phyloP scores from a whole-genome alignment of 2,113 vertebrate genomes.

The Steatornis caripensis region DNA sequence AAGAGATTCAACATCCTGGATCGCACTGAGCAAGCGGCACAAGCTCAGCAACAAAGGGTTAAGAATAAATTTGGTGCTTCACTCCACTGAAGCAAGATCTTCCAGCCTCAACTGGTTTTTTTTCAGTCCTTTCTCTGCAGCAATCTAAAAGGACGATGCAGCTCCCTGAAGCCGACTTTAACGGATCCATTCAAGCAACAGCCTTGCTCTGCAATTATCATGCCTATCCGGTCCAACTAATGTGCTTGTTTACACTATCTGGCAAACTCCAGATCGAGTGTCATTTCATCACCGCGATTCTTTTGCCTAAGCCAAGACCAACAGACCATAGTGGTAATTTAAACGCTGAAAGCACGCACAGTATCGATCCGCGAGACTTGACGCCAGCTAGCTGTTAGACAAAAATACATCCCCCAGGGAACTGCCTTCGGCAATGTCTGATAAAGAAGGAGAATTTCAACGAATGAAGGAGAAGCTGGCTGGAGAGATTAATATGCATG shows the following conservation, averaged over 20 bases:
- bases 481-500: neutral
- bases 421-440: neutral
- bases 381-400: neutral
- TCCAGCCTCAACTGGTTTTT: neutral
- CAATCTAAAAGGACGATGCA: neutral
- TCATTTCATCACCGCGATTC: neutral
- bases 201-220: neutral
- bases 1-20: neutral
- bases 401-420: neutral
- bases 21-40: neutral
- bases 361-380: neutral
- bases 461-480: neutral
- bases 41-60: neutral
- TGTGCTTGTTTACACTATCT: slow-evolving; percentile 1
- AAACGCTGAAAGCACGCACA: neutral
- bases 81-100: neutral
- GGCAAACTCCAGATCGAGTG: neutral
- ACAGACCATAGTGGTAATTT: slow-evolving; percentile 23
- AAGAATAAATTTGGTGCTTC: neutral
- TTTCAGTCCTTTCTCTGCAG: neutral
- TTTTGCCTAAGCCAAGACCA: slow-evolving; percentile 18
- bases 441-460: neutral
- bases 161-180: neutral
- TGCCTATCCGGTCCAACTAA: neutral
- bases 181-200: slow-evolving; percentile 5